Conservation (phyloP, 2,113 vertebrate species). For the Hemiscyllium ocellatum region DNA sequence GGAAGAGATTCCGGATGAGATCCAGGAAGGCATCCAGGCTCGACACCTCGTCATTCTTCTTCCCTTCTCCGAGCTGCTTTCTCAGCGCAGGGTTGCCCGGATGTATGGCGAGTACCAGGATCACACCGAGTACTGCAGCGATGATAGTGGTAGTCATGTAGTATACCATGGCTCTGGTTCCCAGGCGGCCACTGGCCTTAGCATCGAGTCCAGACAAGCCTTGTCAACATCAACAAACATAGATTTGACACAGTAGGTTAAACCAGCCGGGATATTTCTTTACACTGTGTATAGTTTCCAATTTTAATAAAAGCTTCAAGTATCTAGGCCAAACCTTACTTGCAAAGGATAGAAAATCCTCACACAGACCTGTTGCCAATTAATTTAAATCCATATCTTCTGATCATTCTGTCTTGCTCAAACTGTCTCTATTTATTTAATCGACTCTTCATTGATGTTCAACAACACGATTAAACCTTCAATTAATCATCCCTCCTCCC, state of each 20-base stretch:
- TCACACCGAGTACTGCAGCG: conserved; percentile 90
- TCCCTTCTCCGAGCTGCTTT: conserved; percentile 82
- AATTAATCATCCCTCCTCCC: neutral
- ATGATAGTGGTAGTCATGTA: conserved; percentile 95
- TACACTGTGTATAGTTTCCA: neutral
- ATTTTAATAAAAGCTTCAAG: neutral
- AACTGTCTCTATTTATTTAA: too few relatives aligned
- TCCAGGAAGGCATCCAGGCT: conserved; percentile 96
- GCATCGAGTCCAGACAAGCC: conserved; percentile 91
- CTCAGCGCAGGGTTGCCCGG: conserved; percentile 93
- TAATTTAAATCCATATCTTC: neutral
- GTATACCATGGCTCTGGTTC: conserved; percentile 94
- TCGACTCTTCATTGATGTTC: neutral
- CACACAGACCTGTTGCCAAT: neutral
- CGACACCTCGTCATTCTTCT: conserved; percentile 90
- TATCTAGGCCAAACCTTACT: neutral
- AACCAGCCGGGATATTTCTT: too few relatives aligned
- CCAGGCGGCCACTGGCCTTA: conserved; percentile 91
- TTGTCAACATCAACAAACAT: conserved; percentile 46
- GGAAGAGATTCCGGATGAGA: conserved; percentile 92
- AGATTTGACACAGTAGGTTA: neutral
- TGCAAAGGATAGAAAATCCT: neutral
- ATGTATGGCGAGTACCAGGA: conserved; percentile 90
- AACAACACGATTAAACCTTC: neutral
- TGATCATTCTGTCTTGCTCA: too few relatives aligned